Conservation (phyloP, 1,140 invertebrate species). For the Condylostylus longicornis region DNA sequence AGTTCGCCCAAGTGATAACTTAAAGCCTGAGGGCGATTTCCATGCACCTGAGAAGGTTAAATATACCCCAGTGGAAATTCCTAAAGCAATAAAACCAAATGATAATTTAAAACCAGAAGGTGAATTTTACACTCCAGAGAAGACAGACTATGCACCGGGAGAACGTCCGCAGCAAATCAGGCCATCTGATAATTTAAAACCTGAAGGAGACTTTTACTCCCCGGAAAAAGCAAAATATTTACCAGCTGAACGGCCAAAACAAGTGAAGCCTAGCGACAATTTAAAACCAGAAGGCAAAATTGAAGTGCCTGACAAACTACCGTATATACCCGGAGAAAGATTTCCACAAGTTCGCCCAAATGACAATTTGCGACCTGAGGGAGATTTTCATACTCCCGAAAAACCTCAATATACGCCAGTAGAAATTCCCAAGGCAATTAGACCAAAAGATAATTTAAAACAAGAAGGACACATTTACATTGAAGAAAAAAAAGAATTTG, state of each 20-base stretch:
- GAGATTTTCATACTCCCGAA: conserved; percentile 34
- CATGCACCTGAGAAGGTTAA: conserved; percentile 19
- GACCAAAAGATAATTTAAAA: conserved; percentile 36
- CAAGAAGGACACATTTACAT: conserved; percentile 41
- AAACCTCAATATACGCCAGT: conserved; percentile 31
- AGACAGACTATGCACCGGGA: conserved; percentile 14
- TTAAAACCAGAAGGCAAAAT: conserved; percentile 41
- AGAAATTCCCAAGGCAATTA: conserved; percentile 29
- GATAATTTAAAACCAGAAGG: conserved; percentile 38
- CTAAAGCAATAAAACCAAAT: conserved; percentile 21
- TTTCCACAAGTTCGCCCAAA: conserved; percentile 41
- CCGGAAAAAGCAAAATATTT: conserved; percentile 30
- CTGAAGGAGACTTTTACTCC: conserved; percentile 42
- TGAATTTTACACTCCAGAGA: conserved; percentile 34
- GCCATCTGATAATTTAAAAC: conserved; percentile 40
- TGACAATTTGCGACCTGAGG: conserved; percentile 38
- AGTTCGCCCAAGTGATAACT: conserved; percentile 38
- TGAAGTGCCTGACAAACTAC: conserved; percentile 17
- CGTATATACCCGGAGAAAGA: conserved; percentile 36
- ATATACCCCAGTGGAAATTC: conserved; percentile 30
- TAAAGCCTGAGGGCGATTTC: conserved; percentile 43
- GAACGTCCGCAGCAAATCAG: conserved; percentile 25
- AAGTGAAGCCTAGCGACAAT: conserved; percentile 36
- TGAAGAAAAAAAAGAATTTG: conserved; percentile 33
- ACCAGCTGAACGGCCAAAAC: conserved; percentile 23